These are phyloP conservation scores for Trichomalopsis sarcophagae DNA, from an alignment of 1,140 invertebrate genomes.

Conservation along the genomic window DNA sequence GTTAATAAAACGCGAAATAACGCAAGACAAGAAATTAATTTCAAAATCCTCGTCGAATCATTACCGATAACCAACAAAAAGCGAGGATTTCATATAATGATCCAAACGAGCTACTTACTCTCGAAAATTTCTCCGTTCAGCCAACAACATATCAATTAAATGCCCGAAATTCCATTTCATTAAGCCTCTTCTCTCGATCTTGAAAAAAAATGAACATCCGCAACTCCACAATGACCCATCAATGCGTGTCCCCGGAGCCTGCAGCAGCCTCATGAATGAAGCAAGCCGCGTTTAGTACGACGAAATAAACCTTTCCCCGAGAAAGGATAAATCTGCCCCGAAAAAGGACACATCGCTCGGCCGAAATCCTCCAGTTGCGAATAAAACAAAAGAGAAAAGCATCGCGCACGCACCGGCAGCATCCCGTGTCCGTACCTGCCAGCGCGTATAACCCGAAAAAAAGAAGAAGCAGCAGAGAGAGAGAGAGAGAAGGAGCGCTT, in stretches of 20 bases:
- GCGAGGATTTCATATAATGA: background rate
- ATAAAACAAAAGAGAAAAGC: slow-evolving; percentile 17
- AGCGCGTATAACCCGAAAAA: background rate
- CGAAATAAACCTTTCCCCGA: slow-evolving; percentile 25
- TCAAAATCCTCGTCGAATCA: background rate
- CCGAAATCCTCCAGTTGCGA: slow-evolving; percentile 3
- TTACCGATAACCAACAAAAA: background rate
- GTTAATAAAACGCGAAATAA: background rate
- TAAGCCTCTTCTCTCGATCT: background rate
- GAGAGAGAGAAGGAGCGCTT: background rate
- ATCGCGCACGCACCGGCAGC: background rate
- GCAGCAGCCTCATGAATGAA: slow-evolving; percentile 41
- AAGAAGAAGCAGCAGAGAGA: background rate
- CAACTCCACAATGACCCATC: background rate
- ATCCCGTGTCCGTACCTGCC: background rate
- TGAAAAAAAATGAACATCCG: background rate
- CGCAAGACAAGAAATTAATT: background rate
- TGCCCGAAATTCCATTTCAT: background rate
- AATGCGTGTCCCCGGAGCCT: background rate
- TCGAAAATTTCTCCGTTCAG: background rate
- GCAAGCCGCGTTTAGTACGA: background rate
- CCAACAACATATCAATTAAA: background rate
- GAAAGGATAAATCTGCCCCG: slow-evolving; percentile 23
- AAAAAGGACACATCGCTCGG: slow-evolving; percentile 1
- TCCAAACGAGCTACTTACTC: background rate